Conservation (phyloP, 2,888 invertebrate genomes). For the Idaea aversata region DNA sequence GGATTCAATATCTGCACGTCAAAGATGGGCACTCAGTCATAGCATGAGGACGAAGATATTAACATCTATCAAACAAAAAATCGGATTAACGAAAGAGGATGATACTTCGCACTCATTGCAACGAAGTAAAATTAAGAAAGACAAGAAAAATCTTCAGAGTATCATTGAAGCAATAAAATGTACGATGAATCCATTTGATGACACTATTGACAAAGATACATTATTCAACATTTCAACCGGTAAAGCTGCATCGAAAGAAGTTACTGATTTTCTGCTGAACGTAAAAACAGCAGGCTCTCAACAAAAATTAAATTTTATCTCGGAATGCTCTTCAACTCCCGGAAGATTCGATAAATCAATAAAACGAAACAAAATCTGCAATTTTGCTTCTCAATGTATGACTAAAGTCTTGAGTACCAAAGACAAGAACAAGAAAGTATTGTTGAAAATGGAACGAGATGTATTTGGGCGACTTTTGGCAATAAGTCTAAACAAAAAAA, state of each 20-base stretch:
- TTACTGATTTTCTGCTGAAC: slow-evolving; percentile 38
- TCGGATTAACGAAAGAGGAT: slow-evolving; percentile 16
- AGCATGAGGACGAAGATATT: slow-evolving; percentile 39
- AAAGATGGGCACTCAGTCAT: slow-evolving; percentile 41
- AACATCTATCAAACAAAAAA: slow-evolving; percentile 10
- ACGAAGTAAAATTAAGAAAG: slow-evolving; percentile 4
- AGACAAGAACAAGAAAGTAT: slow-evolving; percentile 29
- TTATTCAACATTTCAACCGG: slow-evolving; percentile 41
- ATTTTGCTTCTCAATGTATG: slow-evolving; percentile 34
- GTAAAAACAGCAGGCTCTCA: slow-evolving; percentile 25
- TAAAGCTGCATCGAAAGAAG: slow-evolving; percentile 31
- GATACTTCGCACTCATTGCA: slow-evolving; percentile 11
- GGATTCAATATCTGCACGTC: slow-evolving; percentile 30
- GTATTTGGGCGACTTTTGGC: slow-evolving; percentile 30
- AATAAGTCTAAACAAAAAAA: slow-evolving; percentile 38
- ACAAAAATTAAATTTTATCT: slow-evolving; percentile 34
- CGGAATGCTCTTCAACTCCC: slow-evolving; percentile 26
- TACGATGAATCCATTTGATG: slow-evolving; percentile 27
- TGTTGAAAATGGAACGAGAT: slow-evolving; percentile 40
- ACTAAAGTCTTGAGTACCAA: slow-evolving; percentile 27
- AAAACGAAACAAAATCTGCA: slow-evolving; percentile 32
- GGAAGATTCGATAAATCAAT: slow-evolving; percentile 35
- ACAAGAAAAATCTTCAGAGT: slow-evolving; percentile 9
- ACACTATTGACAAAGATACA: slow-evolving; percentile 23
- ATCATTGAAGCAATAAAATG: slow-evolving; percentile 22